Conservation (phyloP, 2,113 vertebrate genomes). For the Amblyornis subalaris region DNA sequence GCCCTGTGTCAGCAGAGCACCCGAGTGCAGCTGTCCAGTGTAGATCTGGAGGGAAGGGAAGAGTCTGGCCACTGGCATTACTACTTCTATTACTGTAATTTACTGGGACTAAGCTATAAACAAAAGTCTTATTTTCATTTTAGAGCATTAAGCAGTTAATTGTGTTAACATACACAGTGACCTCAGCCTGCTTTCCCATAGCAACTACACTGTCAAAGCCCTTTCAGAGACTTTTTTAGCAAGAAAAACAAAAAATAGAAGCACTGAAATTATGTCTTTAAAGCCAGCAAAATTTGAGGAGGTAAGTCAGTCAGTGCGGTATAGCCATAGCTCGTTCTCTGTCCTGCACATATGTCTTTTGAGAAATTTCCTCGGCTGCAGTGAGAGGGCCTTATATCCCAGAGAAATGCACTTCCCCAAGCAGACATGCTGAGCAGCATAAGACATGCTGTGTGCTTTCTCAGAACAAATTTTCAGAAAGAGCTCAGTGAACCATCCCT, state of each 20-base stretch:
- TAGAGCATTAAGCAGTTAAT: not conserved
- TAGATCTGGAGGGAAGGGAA: not conserved
- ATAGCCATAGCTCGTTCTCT: accelerated
- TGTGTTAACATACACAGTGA: not conserved
- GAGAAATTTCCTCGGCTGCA: not conserved
- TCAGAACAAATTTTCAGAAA: not conserved
- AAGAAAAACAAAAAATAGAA: not conserved
- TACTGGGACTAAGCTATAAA: not conserved
- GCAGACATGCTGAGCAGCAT: not conserved
- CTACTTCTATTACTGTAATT: not conserved
- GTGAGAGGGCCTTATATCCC: not conserved
- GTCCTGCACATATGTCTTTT: not conserved
- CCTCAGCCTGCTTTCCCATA: not conserved
- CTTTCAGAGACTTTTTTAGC: not conserved
- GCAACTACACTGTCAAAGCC: not conserved
- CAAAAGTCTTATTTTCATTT: not conserved
- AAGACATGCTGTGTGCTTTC: not conserved
- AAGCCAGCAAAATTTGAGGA: not conserved
- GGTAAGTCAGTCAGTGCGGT: not conserved
- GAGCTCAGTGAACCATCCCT: not conserved
- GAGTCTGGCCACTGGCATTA: not conserved
- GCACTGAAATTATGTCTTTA: not conserved
- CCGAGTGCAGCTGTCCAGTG: not conserved
- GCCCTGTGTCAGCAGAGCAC: not conserved
- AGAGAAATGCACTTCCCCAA: not conserved